Evolutionary conservation across 1,140 invertebrate species (phyloP), one percentile per base, ranked within the genome.

Genomic region (Meloidogyne hapla): DNA sequence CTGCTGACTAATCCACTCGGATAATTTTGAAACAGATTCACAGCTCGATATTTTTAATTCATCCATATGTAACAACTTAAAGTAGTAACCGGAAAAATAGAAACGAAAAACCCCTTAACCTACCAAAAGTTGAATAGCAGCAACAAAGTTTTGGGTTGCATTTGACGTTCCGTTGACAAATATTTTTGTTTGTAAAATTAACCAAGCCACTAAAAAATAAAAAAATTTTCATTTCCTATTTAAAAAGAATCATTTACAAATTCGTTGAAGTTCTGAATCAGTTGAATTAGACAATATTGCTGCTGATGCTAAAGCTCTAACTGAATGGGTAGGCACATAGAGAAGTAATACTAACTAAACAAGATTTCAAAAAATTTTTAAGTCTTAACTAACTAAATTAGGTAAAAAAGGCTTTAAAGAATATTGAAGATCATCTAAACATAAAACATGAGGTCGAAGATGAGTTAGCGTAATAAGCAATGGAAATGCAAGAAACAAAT

Each of bases 401-500:
- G 67, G 42, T 3, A 77, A 8, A 78, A 77, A 40, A 3, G 48
- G 69, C 6, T 26, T n/a, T 1, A 77, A 56, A 61, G 66, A 76
- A 18, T 48, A 48, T 18, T 64, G 64, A 21, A 26, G 5, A 68
- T 78, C 33, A 8, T 63, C 18, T 64, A 38, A 18, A 21, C 4
- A 5, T 9, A 26, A 56, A 63, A 73, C 15, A 28, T 23, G 21
- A n/a, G 83, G 76, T 26, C 71, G 75, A 13, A 83, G 70, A 69
- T 84, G 83, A n/a, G 76, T 72, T 1, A 83, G 67, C 15, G 83
- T 23, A 26, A 83, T 68, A 12, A 83, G 66, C 6, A 68, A 33
- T n/a, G 83, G 83, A 69, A 83, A 81, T 15, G 79, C 61, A 12
- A 45, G 66, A 61, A 83, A 81, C 21, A 83, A 74, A 4, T 76